Conservation (phyloP, 2,113 vertebrate genomes). For the Cricetomys ansorgei region DNA sequence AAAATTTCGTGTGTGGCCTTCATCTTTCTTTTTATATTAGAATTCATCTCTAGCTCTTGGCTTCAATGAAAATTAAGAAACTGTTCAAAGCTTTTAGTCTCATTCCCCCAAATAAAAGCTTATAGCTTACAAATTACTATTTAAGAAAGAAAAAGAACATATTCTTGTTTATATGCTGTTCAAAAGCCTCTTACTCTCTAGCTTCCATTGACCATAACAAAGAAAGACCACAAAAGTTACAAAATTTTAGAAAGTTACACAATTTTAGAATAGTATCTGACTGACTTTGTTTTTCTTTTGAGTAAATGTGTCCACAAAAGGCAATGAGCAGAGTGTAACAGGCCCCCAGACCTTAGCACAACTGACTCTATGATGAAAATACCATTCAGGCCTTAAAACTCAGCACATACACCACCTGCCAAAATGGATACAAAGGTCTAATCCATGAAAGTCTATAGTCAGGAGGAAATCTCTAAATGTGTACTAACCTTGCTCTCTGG, state of each 20-base stretch:
- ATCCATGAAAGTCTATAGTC: neutral
- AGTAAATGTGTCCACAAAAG: neutral
- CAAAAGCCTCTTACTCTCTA: neutral
- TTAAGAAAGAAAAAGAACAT: neutral
- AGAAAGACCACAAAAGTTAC: neutral
- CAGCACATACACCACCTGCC: neutral
- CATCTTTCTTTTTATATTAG: neutral
- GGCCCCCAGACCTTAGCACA: neutral
- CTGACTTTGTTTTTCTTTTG: neutral
- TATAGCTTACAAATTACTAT: neutral
- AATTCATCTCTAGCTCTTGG: neutral
- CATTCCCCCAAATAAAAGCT: neutral
- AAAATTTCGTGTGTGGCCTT: neutral
- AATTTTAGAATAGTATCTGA: neutral
- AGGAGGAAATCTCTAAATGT: neutral
- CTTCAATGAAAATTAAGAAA: neutral
- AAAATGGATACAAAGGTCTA: neutral
- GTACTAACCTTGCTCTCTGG: neutral
- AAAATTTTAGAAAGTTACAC: neutral
- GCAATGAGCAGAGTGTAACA: neutral
- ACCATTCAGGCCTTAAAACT: neutral
- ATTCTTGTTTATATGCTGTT: neutral
- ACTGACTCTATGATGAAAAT: neutral
- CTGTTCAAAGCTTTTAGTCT: neutral
- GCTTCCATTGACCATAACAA: neutral